A percentile compares a stretch with the other conserved stretches of the same genome.
Conservation (phyloP, 2,113 vertebrate genomes). For the Psammodynastes pulverulentus region DNA sequence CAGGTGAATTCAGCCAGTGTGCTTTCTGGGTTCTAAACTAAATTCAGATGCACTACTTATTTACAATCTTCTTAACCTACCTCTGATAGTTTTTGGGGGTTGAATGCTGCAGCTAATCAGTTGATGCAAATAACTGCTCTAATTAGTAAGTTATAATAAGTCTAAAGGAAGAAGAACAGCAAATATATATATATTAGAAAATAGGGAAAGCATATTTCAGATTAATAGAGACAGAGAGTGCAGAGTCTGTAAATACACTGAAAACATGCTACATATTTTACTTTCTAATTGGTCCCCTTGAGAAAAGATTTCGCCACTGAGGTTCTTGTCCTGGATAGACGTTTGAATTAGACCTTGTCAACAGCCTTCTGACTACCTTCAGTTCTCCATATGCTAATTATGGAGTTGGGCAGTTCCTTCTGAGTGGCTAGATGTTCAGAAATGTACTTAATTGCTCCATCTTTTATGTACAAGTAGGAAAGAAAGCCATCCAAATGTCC, state of each 20-base stretch:
- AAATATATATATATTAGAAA: not conserved
- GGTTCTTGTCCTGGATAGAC: not conserved
- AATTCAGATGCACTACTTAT: not conserved
- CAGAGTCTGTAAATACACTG: not conserved
- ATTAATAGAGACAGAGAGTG: not conserved
- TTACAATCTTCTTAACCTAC: not conserved
- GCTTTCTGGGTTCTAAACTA: not conserved
- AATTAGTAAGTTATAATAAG: not conserved
- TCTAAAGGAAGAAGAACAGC: not conserved
- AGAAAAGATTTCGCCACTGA: slow-evolving; percentile 15
- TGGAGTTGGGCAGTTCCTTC: not conserved
- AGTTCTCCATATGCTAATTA: slow-evolving; percentile 5
- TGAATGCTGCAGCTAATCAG: not conserved
- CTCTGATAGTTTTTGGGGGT: not conserved
- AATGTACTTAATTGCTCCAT: slow-evolving; percentile 9
- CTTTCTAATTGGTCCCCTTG: slow-evolving; percentile 13
- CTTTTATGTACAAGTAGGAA: not conserved
- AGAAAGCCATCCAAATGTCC: not conserved
- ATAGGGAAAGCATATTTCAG: not conserved
- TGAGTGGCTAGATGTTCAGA: not conserved
- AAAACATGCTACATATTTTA: slow-evolving; percentile 1
- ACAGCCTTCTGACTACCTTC: not conserved
- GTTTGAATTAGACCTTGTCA: slow-evolving; percentile 19
- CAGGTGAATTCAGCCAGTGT: not conserved
- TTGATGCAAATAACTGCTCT: not conserved